Evolutionary conservation across 2,797 vertebrate genomes (phyloP).

Genomic region (Erpetoichthys calabaricus): DNA sequence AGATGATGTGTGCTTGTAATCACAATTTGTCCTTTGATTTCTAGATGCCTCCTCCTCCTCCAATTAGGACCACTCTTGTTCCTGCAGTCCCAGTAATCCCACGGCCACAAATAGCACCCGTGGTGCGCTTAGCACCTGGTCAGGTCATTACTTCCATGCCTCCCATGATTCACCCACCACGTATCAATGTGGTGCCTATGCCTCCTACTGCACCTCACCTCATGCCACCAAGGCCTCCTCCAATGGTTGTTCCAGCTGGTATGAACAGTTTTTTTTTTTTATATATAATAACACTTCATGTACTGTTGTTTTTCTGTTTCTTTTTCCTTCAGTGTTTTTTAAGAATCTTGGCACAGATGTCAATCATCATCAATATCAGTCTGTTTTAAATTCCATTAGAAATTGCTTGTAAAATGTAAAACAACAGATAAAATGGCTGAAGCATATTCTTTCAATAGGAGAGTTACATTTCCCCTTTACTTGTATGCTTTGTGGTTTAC

Average conservation of each 20-base stretch:
- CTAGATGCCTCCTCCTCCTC: slow-evolving; percentile 63
- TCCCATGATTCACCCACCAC: slow-evolving; percentile 75
- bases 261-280: slow-evolving; percentile 20
- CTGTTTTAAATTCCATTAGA: no score
- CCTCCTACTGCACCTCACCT: slow-evolving; percentile 72
- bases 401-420: no score
- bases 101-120: slow-evolving; percentile 70
- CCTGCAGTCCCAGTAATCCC: slow-evolving; percentile 84
- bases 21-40: neutral
- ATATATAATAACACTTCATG: no score
- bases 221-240: slow-evolving; percentile 83
- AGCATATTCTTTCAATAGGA: no score
- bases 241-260: slow-evolving; percentile 92
- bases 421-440: no score
- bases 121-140: slow-evolving; percentile 76
- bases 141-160: slow-evolving; percentile 83
- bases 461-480: no score
- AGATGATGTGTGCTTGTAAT: neutral
- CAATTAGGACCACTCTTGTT: slow-evolving; percentile 78
- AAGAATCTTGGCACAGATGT: no score
- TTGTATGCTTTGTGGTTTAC: no score
- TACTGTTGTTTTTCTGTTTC: no score
- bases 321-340: no score
- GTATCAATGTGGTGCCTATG: slow-evolving; percentile 93
- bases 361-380: no score